Percentiles rank a stretch among this genome's conserved stretches.
phyloP scores from a whole-genome alignment of 2,797 vertebrate genomes.

The Cossypha dichroa region DNA sequence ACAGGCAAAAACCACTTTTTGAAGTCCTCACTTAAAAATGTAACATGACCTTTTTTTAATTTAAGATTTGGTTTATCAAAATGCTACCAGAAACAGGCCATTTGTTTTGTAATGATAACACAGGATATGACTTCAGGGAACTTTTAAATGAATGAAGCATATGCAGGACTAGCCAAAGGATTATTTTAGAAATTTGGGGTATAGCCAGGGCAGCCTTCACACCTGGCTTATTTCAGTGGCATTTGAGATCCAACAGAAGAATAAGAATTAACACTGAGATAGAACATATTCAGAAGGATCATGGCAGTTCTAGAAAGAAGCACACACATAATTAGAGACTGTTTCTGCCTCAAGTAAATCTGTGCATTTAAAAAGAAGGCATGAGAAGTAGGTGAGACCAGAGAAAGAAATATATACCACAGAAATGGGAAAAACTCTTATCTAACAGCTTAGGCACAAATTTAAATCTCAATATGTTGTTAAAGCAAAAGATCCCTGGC shows the following conservation, averaged over 20 bases:
- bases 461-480: not conserved
- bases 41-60: not conserved
- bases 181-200: not conserved
- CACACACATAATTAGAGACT: not conserved
- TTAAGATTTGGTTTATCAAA: not conserved
- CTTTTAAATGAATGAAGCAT: not conserved
- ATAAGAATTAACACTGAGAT: not conserved
- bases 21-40: not conserved
- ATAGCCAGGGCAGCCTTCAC: not conserved
- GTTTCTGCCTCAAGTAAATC: not conserved
- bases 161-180: not conserved
- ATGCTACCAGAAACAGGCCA: not conserved
- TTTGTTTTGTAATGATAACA: not conserved
- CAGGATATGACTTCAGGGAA: not conserved
- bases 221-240: not conserved
- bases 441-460: not conserved
- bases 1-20: not conserved
- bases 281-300: not conserved
- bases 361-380: not conserved
- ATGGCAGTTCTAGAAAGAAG: not conserved
- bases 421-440: not conserved
- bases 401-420: not conserved
- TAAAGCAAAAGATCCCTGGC: constrained; percentile 5
- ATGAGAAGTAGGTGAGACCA: not conserved
- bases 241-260: not conserved